These are phyloP conservation scores for Elegia similella DNA, from an alignment of 2,888 invertebrate species.

Conservation along the genomic window DNA sequence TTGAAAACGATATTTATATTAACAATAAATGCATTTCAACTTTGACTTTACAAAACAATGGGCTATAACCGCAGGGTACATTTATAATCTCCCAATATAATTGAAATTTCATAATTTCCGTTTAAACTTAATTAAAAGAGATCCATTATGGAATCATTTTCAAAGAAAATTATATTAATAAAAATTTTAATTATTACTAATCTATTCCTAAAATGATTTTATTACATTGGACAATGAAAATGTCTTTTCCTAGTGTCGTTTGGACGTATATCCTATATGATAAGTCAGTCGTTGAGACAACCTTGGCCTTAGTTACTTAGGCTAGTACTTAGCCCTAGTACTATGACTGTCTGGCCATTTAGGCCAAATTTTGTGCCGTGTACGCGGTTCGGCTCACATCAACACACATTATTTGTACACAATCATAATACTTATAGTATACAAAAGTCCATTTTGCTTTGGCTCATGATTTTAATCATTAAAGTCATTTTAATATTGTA, in stretches of 20 bases:
- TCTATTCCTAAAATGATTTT: slow-evolving; percentile 37
- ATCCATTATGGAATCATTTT: slow-evolving; percentile 52
- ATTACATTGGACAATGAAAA: slow-evolving; percentile 49
- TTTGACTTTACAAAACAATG: slow-evolving; percentile 38
- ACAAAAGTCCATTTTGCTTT: neutral
- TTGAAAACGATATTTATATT: slow-evolving; percentile 24
- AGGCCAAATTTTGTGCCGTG: neutral
- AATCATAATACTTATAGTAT: neutral
- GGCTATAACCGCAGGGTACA: slow-evolving; percentile 43
- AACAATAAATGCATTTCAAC: slow-evolving; percentile 41
- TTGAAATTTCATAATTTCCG: slow-evolving; percentile 28
- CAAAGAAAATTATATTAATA: slow-evolving; percentile 25
- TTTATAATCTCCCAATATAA: slow-evolving; percentile 57
- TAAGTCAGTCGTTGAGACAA: slow-evolving; percentile 26
- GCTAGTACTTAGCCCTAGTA: slow-evolving; percentile 18
- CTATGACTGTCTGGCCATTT: slow-evolving; percentile 10
- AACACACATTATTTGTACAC: neutral
- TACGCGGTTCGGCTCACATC: neutral
- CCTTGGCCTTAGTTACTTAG: slow-evolving; percentile 15
- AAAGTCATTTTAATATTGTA: too few relatives aligned
- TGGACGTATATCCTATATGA: slow-evolving; percentile 52
- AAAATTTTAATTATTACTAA: slow-evolving; percentile 24
- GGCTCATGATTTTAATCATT: neutral
- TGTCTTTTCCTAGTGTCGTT: slow-evolving; percentile 44
- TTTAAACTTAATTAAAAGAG: slow-evolving; percentile 54